Percentiles rank a stretch among this genome's conserved stretches.
These are phyloP conservation scores for Euschistus heros DNA, from an alignment of 1,140 invertebrate species.

Conservation along the genomic window DNA sequence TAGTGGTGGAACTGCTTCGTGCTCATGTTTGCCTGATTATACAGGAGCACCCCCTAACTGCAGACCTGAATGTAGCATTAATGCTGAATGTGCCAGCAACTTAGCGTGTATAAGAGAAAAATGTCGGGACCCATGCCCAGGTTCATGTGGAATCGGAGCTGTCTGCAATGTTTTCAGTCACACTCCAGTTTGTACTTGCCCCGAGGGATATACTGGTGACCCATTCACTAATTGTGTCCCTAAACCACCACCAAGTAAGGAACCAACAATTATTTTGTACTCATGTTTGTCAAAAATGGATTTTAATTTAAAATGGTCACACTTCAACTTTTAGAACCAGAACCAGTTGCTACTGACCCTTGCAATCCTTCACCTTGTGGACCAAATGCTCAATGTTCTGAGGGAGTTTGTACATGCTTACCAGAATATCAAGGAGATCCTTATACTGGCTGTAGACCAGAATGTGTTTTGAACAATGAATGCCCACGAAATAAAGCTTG, in stretches of 20 bases:
- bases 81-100: conserved; percentile 59
- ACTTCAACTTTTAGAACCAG: not conserved
- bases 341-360: conserved; percentile 39
- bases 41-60: conserved; percentile 63
- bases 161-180: conserved; percentile 63
- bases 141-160: conserved; percentile 62
- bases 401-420: conserved; percentile 47
- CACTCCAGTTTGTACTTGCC: conserved; percentile 58
- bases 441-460: conserved; percentile 49
- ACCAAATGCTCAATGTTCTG: conserved; percentile 53
- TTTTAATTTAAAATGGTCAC: not conserved
- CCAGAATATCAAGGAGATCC: conserved; percentile 51
- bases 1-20: conserved; percentile 48
- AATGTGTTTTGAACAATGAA: conserved; percentile 52
- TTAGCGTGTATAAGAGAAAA: conserved; percentile 61
- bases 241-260: not conserved
- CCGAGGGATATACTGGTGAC: conserved; percentile 60
- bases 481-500: conserved; percentile 55
- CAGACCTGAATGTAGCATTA: conserved; percentile 58
- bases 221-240: conserved; percentile 40
- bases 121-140: conserved; percentile 66
- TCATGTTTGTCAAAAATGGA: not conserved
- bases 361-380: conserved; percentile 66
- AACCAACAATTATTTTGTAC: not conserved
- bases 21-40: conserved; percentile 55